These are phyloP conservation scores for Poecilia picta DNA, from an alignment of 2,797 vertebrate genomes.

Conservation along the genomic window DNA sequence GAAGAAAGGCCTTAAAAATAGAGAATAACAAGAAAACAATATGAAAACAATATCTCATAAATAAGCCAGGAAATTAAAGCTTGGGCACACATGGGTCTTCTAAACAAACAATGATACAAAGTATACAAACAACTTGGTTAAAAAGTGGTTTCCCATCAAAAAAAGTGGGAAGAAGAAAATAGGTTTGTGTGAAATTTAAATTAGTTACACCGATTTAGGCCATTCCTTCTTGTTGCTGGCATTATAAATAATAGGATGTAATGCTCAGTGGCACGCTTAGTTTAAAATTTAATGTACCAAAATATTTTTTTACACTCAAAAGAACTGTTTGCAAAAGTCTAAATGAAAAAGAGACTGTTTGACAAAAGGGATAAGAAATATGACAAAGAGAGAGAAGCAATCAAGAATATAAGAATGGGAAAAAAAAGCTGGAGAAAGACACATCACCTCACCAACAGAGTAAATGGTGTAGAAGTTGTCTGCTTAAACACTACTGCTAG, in stretches of 20 bases:
- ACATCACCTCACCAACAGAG: slow-evolving; percentile 60
- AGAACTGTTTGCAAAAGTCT: slow-evolving; percentile 9
- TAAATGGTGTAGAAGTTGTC: slow-evolving; percentile 54
- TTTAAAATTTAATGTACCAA: not conserved
- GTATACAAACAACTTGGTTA: not conserved
- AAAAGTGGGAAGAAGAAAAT: not conserved
- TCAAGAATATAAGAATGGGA: slow-evolving; percentile 11
- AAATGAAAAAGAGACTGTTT: slow-evolving; percentile 11
- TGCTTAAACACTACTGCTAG: slow-evolving; percentile 79
- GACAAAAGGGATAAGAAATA: slow-evolving; percentile 18
- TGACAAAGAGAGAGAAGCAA: slow-evolving; percentile 25
- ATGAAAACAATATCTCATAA: not conserved
- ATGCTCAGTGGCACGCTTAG: not conserved
- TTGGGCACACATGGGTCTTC: not conserved
- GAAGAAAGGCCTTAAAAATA: not conserved
- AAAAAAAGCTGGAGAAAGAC: slow-evolving; percentile 32
- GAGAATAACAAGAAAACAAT: not conserved
- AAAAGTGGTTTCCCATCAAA: not conserved
- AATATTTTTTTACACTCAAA: slow-evolving; percentile 5
- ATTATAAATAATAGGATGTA: not conserved
- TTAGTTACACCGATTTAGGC: not conserved
- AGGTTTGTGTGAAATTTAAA: not conserved
- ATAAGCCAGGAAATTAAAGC: not conserved
- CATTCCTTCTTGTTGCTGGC: not conserved
- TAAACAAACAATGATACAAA: not conserved